Evolutionary conservation across 2,888 invertebrate genomes (phyloP), one percentile per base, ranked within the genome.

Genomic region (Gymnosoma rotundatum): DNA sequence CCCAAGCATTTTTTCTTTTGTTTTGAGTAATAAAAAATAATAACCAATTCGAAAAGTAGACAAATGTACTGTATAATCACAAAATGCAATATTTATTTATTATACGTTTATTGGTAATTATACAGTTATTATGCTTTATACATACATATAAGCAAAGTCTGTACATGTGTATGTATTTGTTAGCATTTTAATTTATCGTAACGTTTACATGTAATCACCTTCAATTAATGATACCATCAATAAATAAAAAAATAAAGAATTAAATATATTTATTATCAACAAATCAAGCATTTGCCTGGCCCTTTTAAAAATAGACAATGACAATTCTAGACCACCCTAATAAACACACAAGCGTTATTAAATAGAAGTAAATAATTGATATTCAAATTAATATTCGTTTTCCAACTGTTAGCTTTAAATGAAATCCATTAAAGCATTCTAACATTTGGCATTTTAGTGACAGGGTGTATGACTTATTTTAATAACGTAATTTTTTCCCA

Each of bases 161-260:
- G 36, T 48, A 32, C 32, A 50, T 32, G 25, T 67, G 12, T 50
- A 18, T 25, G 1, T 60, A 42, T 60, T 25, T 69, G 45, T 70
- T 45, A 25, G 54, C 56, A 54, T 54, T 63, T 61, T 0, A 9
- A 70, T 9, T 72, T 72, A 72, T 58, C 38, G 56, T 36, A 76
- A 72, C 52, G 74, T 78, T 81, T 63, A 78, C 81, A 81, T 74
- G 69, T 81, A 84, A 84, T 81, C 84, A 84, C 69, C 69, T 84
- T 61, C 9, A 70, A 76, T 76, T 73, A 58, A 21, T 78, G 78
- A 81, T 81, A 84, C 52, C 48, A 78, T 84, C 81, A 84, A 78
- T 84, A 78, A 48, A 58, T 67, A 66, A n/a, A n/a, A n/a, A n/a
- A 76, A 80, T 83, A 78, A 32, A 58, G 36, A 54, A 73, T 73